Percentiles rank a stretch among this genome's conserved stretches.
These are phyloP conservation scores for Tetrao urogallus DNA, from an alignment of 2,113 vertebrate species.

Conservation along the genomic window DNA sequence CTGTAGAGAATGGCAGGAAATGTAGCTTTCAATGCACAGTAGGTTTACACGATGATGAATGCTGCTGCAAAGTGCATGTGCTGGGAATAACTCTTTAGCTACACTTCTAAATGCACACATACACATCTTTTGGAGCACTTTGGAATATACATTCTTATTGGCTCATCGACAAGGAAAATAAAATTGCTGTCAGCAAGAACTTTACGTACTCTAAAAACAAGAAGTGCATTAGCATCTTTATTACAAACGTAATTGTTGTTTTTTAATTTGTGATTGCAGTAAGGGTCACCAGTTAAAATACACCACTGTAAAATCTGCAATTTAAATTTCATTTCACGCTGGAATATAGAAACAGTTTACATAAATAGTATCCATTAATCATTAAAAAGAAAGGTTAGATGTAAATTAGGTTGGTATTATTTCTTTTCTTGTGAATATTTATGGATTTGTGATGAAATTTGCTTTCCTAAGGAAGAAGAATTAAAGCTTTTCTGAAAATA, in stretches of 20 bases:
- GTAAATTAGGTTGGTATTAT: conserved; percentile 76
- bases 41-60: not conserved
- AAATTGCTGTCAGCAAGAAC: conserved; percentile 56
- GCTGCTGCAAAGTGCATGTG: not conserved
- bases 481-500: conserved; percentile 56
- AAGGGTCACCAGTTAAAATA: conserved; percentile 81
- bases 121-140: not conserved
- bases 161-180: conserved; percentile 10
- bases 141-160: conserved; percentile 26
- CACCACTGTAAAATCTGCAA: conserved; percentile 82
- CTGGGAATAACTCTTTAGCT: not conserved
- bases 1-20: rapidly evolving
- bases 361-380: conserved; percentile 84
- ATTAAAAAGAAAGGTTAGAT: conserved; percentile 83
- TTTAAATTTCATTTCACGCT: conserved; percentile 85
- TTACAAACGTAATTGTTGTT: conserved; percentile 81
- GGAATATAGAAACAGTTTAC: conserved; percentile 79
- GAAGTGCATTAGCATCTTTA: conserved; percentile 84
- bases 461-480: conserved; percentile 64
- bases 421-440: conserved; percentile 75
- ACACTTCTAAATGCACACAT: not conserved
- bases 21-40: not conserved
- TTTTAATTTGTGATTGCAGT: conserved; percentile 78
- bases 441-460: conserved; percentile 63
- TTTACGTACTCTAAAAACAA: conserved; percentile 70